Evolutionary conservation across 2,797 vertebrate genomes (phyloP).

Genomic region (Ambastaia sidthimunki): DNA sequence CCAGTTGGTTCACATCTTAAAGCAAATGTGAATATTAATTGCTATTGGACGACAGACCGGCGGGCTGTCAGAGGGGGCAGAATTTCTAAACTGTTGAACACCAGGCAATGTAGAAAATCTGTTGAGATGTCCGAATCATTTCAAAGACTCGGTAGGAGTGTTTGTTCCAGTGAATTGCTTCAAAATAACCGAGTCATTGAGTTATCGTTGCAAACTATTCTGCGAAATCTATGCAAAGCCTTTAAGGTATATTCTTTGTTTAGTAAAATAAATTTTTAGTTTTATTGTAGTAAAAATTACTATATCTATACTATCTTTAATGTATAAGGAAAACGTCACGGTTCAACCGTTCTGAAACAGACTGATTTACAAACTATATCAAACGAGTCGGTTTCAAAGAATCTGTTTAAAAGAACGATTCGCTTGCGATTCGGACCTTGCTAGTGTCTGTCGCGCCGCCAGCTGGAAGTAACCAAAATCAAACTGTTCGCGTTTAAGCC

Average conservation of each 20-base stretch:
- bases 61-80: slow-evolving; percentile 60
- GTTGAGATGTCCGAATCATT: slow-evolving; percentile 7
- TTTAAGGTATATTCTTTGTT: background rate
- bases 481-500: slow-evolving; percentile 14
- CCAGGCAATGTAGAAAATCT: slow-evolving; percentile 23
- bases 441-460: slow-evolving; percentile 67
- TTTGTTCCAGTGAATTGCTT: background rate
- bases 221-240: background rate
- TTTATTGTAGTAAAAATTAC: background rate
- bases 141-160: slow-evolving; percentile 13
- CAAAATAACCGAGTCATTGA: background rate
- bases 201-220: background rate
- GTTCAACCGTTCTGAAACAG: background rate
- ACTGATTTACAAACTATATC: background rate
- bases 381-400: background rate
- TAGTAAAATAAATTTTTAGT: background rate
- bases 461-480: slow-evolving; percentile 63
- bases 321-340: background rate
- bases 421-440: slow-evolving; percentile 12
- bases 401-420: slow-evolving; percentile 3
- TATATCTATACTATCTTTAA: background rate
- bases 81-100: slow-evolving; percentile 53
- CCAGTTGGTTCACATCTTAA: slow-evolving; percentile 72
- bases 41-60: slow-evolving; percentile 68
- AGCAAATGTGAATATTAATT: slow-evolving; percentile 67